Base-by-base conservation (phyloP, 2,797 vertebrate species). In the Oreonectes daqikongensis region DNA sequence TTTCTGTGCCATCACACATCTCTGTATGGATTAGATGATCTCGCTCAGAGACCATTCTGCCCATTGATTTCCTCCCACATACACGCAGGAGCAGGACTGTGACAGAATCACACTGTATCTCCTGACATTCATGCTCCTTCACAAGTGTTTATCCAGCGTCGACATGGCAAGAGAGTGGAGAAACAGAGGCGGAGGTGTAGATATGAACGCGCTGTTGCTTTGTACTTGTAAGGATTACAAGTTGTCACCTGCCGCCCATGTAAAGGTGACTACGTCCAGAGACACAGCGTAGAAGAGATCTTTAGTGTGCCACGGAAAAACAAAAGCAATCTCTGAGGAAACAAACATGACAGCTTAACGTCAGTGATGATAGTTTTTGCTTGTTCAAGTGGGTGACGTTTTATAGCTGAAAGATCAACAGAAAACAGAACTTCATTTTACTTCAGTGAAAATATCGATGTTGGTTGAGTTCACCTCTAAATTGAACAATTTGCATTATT, bases 61-160 rank as follows among this genome's bases (percentile, higher is more conserved):
- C 68, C 40, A 67, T 73, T 63, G 75, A 78, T 83, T 76, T 80
- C 75, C 81, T 75, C 79, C 82, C 72, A 81, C 75, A 72, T 76
- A 30, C 40, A 52, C 57, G 50, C 35, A n/a, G 68, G 64, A 70
- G 28, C 61, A 72, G 22, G 44, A 46, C 72, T 59, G 42, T 69
- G 61, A 53, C 55, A 75, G 48, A 50, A 50, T 77, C 57, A 40
- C 57, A 60, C 59, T 70, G 52, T 28, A 60, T 50, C 69, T 66
- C 48, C 73, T 59, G 68, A 69, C 44, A 66, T 70, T 32, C 61
- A 26, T 75, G 66, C 72, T 75, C 28, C 18, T 65, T 69, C 68
- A 53, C 35, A 59, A 70, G n/a, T 63, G 72, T 65, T 59, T 63
- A 69, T 48, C 53, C 55, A 48, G 74, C 17, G 1, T 46, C 65